Conservation (phyloP, 2,888 invertebrate genomes). For the Heliconius ismenius region DNA sequence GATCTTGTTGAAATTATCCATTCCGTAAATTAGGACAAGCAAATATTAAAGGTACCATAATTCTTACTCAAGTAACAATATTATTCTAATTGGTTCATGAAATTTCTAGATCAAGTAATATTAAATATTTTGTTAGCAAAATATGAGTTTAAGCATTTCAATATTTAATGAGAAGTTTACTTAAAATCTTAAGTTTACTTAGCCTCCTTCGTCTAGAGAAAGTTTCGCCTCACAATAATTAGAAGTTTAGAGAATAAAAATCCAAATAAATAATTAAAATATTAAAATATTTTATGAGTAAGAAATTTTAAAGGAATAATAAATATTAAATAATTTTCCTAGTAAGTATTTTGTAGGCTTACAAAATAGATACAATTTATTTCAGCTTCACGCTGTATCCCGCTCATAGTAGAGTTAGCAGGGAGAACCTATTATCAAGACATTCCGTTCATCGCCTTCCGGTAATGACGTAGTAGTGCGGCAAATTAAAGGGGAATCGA, state of each 20-base stretch:
- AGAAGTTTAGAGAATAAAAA: background rate
- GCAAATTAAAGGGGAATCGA: too few relatives aligned
- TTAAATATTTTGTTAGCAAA: constrained; percentile 5
- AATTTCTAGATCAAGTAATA: constrained; percentile 14
- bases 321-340: too few relatives aligned
- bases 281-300: background rate
- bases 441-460: too few relatives aligned
- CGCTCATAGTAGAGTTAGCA: too few relatives aligned
- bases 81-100: constrained; percentile 12
- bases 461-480: too few relatives aligned
- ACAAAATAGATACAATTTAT: too few relatives aligned
- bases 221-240: background rate
- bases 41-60: constrained; percentile 6
- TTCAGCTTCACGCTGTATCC: too few relatives aligned
- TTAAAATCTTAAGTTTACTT: constrained; percentile 3
- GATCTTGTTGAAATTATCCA: background rate
- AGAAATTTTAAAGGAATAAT: too few relatives aligned
- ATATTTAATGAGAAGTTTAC: constrained; percentile 5
- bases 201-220: background rate
- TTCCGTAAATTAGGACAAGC: constrained; percentile 1
- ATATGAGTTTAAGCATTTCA: constrained; percentile 14
- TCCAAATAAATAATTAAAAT: background rate
- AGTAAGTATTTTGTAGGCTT: too few relatives aligned
- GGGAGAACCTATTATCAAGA: too few relatives aligned
- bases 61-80: constrained; percentile 15